These are phyloP conservation scores for Trissolcus basalis DNA, from an alignment of 1,140 invertebrate species.

Conservation along the genomic window DNA sequence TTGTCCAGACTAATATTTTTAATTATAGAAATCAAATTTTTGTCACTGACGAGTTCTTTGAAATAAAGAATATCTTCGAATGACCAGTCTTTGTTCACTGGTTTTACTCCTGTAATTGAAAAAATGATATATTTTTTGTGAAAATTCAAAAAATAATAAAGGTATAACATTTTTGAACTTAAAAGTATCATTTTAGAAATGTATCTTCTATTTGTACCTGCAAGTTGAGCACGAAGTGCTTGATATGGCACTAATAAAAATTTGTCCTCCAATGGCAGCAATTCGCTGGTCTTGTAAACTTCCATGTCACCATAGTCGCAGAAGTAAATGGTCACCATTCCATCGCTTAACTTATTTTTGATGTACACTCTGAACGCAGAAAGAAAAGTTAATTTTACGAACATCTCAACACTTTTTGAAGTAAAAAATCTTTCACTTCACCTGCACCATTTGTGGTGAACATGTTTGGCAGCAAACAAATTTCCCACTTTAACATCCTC, in stretches of 20 bases:
- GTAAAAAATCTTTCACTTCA: constrained; percentile 59
- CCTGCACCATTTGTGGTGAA: constrained; percentile 79
- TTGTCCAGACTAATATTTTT: not conserved
- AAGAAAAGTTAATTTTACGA: not conserved
- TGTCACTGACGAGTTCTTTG: constrained; percentile 13
- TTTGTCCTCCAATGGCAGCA: constrained; percentile 72
- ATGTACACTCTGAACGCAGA: not conserved
- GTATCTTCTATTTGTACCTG: constrained; percentile 69
- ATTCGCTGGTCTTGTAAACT: constrained; percentile 67
- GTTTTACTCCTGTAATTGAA: constrained; percentile 25
- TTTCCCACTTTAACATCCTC: constrained; percentile 68
- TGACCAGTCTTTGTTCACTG: constrained; percentile 29
- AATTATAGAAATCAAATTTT: constrained; percentile 29
- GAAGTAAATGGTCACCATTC: constrained; percentile 74
- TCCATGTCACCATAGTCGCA: constrained; percentile 78
- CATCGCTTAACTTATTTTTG: not conserved
- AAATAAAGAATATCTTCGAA: constrained; percentile 22
- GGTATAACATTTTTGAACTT: too few species aligned
- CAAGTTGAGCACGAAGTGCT: constrained; percentile 77
- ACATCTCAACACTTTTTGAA: not conserved
- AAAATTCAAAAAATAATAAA: too few species aligned
- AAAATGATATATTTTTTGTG: too few species aligned
- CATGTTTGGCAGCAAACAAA: constrained; percentile 77
- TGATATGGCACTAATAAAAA: constrained; percentile 78
- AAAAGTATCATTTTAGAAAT: too few species aligned